Evolutionary conservation across 1,140 invertebrate genomes (phyloP), one percentile per base, ranked within the genome.

Genomic region (Ganaspis sp.): DNA sequence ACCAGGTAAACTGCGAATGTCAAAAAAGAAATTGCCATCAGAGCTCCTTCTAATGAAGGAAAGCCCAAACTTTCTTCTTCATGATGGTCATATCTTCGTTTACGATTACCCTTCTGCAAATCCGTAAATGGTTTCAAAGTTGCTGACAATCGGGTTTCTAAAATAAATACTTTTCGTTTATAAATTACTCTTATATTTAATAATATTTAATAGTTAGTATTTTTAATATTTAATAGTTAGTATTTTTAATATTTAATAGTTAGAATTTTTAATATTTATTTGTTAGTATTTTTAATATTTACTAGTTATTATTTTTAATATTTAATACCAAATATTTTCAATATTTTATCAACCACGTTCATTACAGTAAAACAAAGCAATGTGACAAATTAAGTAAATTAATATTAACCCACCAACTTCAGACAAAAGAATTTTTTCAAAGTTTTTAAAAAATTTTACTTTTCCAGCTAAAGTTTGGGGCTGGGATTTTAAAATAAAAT

Each of bases 1-100:
- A 96, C 94, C 12, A 97, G 92, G 86, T 96, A 96, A 11, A 96
- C 95, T 0, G 95, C 95, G 87, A 96, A 96, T 1, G 95, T 96
- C 9, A 97, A 90, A 88, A 96, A 96, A 4, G 95, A 95, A 74
- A 97, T 95, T 26, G 95, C 94, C 92, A 96, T 94, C 26, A 97
- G 89, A 0, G 96, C 94, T 42, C 94, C 94, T 90, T 96, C 95
- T 34, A 95, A 92, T 0, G 95, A 96, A n/a, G 95, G 95, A 86
- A 96, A 95, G 75, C 94, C 94, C 72, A 96, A 58, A 8, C 72
- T 74, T 70, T 83, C 74, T 38, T 64, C 58, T 15, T 64, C 58
- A n/a, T 64, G 26, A n/a, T 64, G 58, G 1, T 64, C 58, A 12
- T 64, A 64, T 26, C 58, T 64, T n/a, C 5, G 11, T n/a, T 34